These are phyloP conservation scores for Bolborhynchus lineola DNA, from an alignment of 2,113 vertebrate species.

Conservation along the genomic window DNA sequence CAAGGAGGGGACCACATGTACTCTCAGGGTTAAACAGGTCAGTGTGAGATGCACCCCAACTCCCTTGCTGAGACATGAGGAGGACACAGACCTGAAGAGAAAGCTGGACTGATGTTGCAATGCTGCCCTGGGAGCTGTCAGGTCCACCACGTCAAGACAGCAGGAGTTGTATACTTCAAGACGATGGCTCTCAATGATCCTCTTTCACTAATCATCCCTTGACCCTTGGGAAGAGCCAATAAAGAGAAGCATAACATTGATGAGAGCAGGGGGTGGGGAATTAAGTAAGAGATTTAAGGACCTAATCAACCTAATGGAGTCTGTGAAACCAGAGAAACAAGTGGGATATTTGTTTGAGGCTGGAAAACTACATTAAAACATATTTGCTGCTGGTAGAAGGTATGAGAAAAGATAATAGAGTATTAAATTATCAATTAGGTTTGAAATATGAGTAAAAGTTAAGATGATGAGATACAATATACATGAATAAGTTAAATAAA, in stretches of 20 bases:
- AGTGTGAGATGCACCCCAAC: accelerated
- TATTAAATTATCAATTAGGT: background rate
- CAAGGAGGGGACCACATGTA: background rate
- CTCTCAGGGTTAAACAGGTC: background rate
- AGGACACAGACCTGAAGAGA: background rate
- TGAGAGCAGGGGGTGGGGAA: background rate
- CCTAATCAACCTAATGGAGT: background rate
- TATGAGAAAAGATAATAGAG: background rate
- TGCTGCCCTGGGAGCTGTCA: background rate
- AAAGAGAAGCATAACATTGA: background rate
- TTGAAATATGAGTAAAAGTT: background rate
- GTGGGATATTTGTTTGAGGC: background rate
- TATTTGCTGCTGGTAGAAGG: background rate
- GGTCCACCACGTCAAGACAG: background rate
- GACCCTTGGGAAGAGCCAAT: accelerated
- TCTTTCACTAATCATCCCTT: background rate
- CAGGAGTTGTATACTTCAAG: background rate
- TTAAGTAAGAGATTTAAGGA: background rate
- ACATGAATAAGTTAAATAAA: background rate
- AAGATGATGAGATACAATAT: background rate
- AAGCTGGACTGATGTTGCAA: background rate
- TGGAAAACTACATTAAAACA: background rate
- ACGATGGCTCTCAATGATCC: background rate
- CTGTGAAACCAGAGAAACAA: background rate
- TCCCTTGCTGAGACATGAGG: accelerated